Conservation (phyloP, 2,113 vertebrate species). For the Platycercus adscitus region DNA sequence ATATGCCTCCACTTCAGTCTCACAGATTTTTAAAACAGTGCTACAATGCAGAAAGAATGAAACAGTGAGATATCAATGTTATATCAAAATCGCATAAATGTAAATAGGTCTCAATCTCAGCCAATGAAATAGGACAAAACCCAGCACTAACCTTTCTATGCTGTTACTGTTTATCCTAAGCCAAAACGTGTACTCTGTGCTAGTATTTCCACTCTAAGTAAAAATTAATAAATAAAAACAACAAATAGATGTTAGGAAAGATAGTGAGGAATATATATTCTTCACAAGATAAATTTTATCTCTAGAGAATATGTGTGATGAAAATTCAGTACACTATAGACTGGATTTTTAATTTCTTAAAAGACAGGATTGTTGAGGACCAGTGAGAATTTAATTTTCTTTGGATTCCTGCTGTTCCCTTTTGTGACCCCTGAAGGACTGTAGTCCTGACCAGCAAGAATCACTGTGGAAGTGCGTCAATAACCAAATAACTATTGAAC, state of each 20-base stretch:
- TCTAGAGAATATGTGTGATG: background rate
- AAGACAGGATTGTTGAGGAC: background rate
- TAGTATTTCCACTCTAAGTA: background rate
- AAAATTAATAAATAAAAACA: background rate
- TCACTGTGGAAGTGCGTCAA: background rate
- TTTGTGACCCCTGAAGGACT: background rate
- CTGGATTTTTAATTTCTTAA: background rate
- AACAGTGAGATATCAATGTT: background rate
- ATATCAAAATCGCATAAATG: background rate
- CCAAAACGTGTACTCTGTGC: background rate
- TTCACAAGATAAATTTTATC: background rate
- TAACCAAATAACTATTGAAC: too few relatives aligned
- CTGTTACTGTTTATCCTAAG: background rate
- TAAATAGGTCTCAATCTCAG: background rate
- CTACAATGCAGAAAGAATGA: background rate
- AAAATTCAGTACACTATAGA: background rate
- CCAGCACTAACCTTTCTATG: rapidly evolving
- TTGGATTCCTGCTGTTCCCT: background rate
- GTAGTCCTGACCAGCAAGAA: too few relatives aligned
- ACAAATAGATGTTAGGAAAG: background rate
- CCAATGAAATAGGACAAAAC: background rate
- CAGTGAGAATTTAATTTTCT: background rate
- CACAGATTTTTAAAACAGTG: background rate
- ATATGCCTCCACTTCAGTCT: background rate
- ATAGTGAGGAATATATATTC: background rate